phyloP scores from a whole-genome alignment of 2,888 invertebrate species.

The Sinopyrophorus schimmeli region DNA sequence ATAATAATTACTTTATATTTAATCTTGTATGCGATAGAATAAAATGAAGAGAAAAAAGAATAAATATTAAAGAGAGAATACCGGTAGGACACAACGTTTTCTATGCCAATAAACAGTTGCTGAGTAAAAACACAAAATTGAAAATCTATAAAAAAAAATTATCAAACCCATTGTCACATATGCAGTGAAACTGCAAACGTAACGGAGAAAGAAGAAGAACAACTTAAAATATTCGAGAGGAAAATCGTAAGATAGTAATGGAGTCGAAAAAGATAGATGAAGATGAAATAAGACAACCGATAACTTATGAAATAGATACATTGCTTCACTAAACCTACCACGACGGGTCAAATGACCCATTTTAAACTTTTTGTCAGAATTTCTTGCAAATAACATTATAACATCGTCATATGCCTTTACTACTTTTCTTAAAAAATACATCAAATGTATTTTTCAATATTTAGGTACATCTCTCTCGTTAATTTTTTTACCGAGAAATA shows the following conservation, averaged over 20 bases:
- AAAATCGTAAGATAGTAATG: slow-evolving; percentile 10
- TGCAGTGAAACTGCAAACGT: slow-evolving; percentile 5
- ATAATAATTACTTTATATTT: too few species aligned
- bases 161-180: slow-evolving; percentile 4
- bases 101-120: background rate
- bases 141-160: background rate
- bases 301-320: slow-evolving; percentile 7
- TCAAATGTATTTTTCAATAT: too few species aligned
- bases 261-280: slow-evolving; percentile 7
- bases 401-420: too few species aligned
- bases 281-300: slow-evolving; percentile 7
- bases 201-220: slow-evolving; percentile 4
- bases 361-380: too few species aligned
- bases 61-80: slow-evolving; percentile 5
- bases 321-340: too few species aligned
- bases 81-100: background rate
- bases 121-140: slow-evolving; percentile 1
- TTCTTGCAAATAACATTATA: too few species aligned
- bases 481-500: too few species aligned
- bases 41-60: slow-evolving; percentile 5
- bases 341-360: too few species aligned
- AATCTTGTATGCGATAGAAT: too few species aligned
- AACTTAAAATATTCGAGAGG: slow-evolving; percentile 7
- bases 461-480: too few species aligned
- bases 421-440: too few species aligned